Evolutionary conservation across 2,888 invertebrate species (phyloP).

Genomic region (Merodon equestris): DNA sequence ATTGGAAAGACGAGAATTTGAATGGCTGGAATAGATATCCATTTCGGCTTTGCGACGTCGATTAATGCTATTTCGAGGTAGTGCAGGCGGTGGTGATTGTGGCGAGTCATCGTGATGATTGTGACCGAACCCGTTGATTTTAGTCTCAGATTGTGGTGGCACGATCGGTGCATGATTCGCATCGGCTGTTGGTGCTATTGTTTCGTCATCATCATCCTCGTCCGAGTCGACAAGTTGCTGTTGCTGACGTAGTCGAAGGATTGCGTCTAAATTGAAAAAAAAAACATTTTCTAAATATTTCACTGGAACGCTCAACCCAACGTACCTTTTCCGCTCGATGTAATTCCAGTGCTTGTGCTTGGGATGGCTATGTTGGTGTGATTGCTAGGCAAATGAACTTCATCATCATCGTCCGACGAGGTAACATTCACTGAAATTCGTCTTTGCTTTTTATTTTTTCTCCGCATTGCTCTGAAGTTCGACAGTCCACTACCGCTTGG

Average conservation of each 20-base stretch:
- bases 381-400: constrained; percentile 38
- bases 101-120: constrained; percentile 51
- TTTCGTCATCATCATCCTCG: constrained; percentile 79
- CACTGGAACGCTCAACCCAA: not conserved
- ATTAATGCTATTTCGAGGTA: constrained; percentile 60
- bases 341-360: constrained; percentile 84
- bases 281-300: not conserved
- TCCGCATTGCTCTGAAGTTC: constrained; percentile 62
- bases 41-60: constrained; percentile 68
- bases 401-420: constrained; percentile 55
- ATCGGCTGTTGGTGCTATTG: constrained; percentile 31
- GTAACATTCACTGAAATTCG: constrained; percentile 30
- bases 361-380: constrained; percentile 81
- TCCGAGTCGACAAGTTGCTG: constrained; percentile 81
- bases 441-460: constrained; percentile 69
- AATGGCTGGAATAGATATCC: constrained; percentile 73
- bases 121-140: constrained; percentile 58
- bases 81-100: constrained; percentile 54
- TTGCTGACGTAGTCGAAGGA: constrained; percentile 81
- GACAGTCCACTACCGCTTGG: constrained; percentile 55
- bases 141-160: constrained; percentile 49
- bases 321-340: constrained; percentile 74
- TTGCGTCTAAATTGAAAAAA: constrained; percentile 68
- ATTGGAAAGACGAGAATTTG: constrained; percentile 73
- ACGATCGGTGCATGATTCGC: constrained; percentile 28